These are phyloP conservation scores for Hypomecis punctinalis DNA, from an alignment of 2,888 invertebrate genomes.

Conservation along the genomic window DNA sequence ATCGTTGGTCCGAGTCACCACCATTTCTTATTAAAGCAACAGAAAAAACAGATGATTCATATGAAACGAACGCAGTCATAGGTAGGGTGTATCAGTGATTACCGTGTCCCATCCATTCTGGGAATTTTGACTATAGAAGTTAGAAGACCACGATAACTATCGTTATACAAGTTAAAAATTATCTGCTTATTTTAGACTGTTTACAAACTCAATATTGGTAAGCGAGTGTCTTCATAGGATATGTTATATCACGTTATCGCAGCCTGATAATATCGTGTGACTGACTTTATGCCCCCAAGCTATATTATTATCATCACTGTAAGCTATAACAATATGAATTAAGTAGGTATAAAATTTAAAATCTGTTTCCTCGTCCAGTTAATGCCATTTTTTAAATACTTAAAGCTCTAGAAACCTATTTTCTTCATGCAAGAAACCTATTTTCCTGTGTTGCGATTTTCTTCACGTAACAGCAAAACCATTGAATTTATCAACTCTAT, in stretches of 20 bases:
- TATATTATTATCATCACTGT: constrained; percentile 28
- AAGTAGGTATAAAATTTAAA: background rate
- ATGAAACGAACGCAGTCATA: constrained; percentile 22
- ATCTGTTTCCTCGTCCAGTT: background rate
- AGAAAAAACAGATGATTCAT: constrained; percentile 47
- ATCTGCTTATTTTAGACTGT: constrained; percentile 14
- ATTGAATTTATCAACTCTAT: background rate
- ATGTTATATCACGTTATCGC: constrained; percentile 46
- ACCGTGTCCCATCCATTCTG: constrained; percentile 14
- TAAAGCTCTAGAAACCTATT: too few relatives aligned
- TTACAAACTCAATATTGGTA: constrained; percentile 12
- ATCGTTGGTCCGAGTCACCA: constrained; percentile 33
- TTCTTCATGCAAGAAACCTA: too few relatives aligned
- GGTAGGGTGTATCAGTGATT: constrained; percentile 3
- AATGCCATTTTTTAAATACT: too few relatives aligned
- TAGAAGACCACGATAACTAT: constrained; percentile 16
- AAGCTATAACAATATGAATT: background rate
- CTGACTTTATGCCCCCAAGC: constrained; percentile 46
- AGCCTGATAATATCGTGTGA: constrained; percentile 46
- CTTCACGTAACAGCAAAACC: too few relatives aligned
- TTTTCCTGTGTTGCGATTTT: too few relatives aligned
- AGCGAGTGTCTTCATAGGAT: constrained; percentile 34
- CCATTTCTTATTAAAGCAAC: constrained; percentile 36
- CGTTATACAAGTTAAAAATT: constrained; percentile 1
- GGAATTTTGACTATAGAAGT: constrained; percentile 13